phyloP scores from a whole-genome alignment of 2,797 vertebrate genomes.

The Leptatherina wallacei region DNA sequence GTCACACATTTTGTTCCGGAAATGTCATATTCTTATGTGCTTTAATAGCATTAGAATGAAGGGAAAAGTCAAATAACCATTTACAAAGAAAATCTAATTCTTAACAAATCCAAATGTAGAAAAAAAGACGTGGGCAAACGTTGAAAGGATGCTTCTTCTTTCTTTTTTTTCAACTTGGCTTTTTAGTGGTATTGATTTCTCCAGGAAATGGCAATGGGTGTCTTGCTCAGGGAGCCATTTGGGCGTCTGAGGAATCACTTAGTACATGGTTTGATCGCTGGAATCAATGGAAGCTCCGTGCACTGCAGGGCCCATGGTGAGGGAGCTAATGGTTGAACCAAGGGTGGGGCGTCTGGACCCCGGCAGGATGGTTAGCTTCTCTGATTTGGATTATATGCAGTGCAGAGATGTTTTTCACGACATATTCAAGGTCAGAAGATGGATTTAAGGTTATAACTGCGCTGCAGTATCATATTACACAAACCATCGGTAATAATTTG shows the following conservation, averaged over 20 bases:
- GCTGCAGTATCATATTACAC: neutral
- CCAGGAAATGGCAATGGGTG: constrained; percentile 86
- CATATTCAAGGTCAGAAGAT: constrained; percentile 59
- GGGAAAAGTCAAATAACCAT: neutral
- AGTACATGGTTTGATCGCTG: constrained; percentile 81
- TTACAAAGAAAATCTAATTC: constrained; percentile 5
- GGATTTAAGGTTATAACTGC: constrained; percentile 28
- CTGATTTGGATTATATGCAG: constrained; percentile 47
- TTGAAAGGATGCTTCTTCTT: constrained; percentile 62
- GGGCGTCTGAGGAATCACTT: constrained; percentile 88
- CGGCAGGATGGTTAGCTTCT: constrained; percentile 23
- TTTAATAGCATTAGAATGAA: neutral
- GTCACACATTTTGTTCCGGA: constrained; percentile 4
- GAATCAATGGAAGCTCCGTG: constrained; percentile 81
- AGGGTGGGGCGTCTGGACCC: constrained; percentile 74
- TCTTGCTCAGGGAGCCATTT: constrained; percentile 88
- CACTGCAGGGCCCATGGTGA: constrained; percentile 72
- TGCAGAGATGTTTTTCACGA: constrained; percentile 39
- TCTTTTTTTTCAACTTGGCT: constrained; percentile 67
- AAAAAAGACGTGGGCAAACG: constrained; percentile 28
- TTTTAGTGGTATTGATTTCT: constrained; percentile 89
- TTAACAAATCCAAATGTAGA: constrained; percentile 43
- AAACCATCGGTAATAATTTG: neutral
- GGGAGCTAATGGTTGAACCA: constrained; percentile 79
- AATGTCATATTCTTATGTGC: neutral